A percentile compares a stretch with the other conserved stretches of the same genome.
Evolutionary conservation across 2,797 vertebrate genomes (phyloP).

Genomic region (Chromis chromis): DNA sequence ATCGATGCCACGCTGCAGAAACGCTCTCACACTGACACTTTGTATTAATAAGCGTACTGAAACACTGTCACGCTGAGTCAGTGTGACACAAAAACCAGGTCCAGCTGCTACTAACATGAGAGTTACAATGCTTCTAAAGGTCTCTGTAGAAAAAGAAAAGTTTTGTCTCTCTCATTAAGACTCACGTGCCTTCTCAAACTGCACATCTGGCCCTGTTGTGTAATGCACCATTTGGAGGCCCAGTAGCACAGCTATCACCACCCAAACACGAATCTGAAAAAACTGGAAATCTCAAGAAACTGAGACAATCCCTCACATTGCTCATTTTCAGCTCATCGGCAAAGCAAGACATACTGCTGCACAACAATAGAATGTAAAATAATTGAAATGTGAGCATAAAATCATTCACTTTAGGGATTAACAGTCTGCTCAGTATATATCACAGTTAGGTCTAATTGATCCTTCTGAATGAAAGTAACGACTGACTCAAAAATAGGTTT

Average conservation of each 20-base stretch:
- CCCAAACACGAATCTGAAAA: constrained; percentile 55
- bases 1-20: neutral
- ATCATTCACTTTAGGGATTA: neutral
- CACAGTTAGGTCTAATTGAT: neutral
- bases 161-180: constrained; percentile 70
- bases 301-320: constrained; percentile 12
- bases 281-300: constrained; percentile 13
- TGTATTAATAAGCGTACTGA: constrained; percentile 6
- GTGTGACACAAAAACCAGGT: constrained; percentile 9
- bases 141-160: constrained; percentile 32
- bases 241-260: constrained; percentile 50
- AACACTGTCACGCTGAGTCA: constrained; percentile 19
- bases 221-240: constrained; percentile 66
- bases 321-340: constrained; percentile 23
- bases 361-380: neutral
- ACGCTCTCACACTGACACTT: neutral
- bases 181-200: constrained; percentile 59
- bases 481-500: neutral
- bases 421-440: neutral
- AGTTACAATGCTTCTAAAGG: constrained; percentile 33
- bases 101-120: constrained; percentile 28
- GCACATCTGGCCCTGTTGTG: constrained; percentile 81
- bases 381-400: neutral
- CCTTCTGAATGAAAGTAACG: neutral
- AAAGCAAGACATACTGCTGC: neutral